Evolutionary conservation across 2,888 invertebrate genomes (phyloP), one percentile per base, ranked within the genome.

Genomic region (Heliconius cydno): DNA sequence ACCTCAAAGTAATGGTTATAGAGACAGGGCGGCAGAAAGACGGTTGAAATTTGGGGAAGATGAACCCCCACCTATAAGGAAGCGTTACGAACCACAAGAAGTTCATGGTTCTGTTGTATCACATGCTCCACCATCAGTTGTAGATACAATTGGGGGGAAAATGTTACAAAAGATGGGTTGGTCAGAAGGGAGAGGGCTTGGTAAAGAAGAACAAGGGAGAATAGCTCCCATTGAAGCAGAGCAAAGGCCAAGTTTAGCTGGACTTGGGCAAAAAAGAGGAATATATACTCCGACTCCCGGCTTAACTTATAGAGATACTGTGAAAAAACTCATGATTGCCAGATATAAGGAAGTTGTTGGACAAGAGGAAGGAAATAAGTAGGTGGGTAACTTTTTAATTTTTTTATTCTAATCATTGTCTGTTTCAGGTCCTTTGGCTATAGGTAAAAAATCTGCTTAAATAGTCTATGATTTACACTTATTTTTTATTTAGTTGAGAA

Each of bases 141-240:
- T 98, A 0, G 98, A 98, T 85, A 99, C 99, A 86, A 98, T 99
- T 80, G 99, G 99, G 12, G 99, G 98, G 89, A 97, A 98, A 88
- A 95, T 99, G 91, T 91, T 99, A 83, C 99, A 99, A 92, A 99
- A 98, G 93, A 99, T 99, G 99, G 99, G 99, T 7, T 99, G 99
- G 99, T 97, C 97, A 10, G 98, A 98, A 89, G 99, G 99, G 0
- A 97, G 98, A 94, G 99, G 99, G 0, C 94, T 99, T 34, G 99
- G 99, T 0, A 98, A 98, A 90, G 96, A 96, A 77, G 98, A 98
- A 89, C 99, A 99, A 92, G 99, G 98, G 22, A 95, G 98, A 86
- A 98, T 98, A 38, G 98, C 98, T 77, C 99, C 99, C 73, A 98
- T 99, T 83, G 98, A 98, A 95, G 98, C 98, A 81, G 92, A 93